A percentile compares a stretch with the other conserved stretches of the same genome.
phyloP scores from a whole-genome alignment of 1,140 invertebrate genomes.

The Chlorops oryzae region DNA sequence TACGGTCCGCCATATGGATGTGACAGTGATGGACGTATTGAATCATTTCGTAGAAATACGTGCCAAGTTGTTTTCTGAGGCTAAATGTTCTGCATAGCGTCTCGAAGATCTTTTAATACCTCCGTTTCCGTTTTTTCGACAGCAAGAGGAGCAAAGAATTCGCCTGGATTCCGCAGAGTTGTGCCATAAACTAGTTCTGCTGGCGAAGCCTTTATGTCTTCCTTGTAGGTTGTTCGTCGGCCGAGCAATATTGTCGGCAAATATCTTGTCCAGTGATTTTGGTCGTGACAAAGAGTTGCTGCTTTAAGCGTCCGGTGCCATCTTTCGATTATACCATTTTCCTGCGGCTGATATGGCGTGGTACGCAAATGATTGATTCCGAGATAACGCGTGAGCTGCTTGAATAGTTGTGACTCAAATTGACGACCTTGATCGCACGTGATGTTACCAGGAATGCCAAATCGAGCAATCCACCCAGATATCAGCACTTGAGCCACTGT shows the following conservation, averaged over 20 bases:
- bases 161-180: conserved; percentile 32
- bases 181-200: conserved; percentile 23
- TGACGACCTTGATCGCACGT: conserved; percentile 45
- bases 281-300: conserved; percentile 21
- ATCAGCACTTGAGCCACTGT: conserved; percentile 27
- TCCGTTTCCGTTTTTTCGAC: not conserved
- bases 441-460: conserved; percentile 28
- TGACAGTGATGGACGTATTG: conserved; percentile 6
- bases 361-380: conserved; percentile 29
- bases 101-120: conserved; percentile 20
- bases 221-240: conserved; percentile 16
- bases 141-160: conserved; percentile 29
- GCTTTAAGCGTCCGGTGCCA: conserved; percentile 33
- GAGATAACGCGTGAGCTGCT: conserved; percentile 3
- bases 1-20: conserved; percentile 20
- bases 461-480: conserved; percentile 37
- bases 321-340: conserved; percentile 38
- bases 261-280: conserved; percentile 25
- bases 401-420: conserved; percentile 34
- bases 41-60: conserved; percentile 25
- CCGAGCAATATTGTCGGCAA: conserved; percentile 28
- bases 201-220: conserved; percentile 12
- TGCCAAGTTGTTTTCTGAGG: conserved; percentile 20
- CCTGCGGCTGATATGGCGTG: conserved; percentile 38
- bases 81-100: conserved; percentile 17